Conservation (phyloP, 1,140 invertebrate species). For the Drosophila lacteicornis region DNA sequence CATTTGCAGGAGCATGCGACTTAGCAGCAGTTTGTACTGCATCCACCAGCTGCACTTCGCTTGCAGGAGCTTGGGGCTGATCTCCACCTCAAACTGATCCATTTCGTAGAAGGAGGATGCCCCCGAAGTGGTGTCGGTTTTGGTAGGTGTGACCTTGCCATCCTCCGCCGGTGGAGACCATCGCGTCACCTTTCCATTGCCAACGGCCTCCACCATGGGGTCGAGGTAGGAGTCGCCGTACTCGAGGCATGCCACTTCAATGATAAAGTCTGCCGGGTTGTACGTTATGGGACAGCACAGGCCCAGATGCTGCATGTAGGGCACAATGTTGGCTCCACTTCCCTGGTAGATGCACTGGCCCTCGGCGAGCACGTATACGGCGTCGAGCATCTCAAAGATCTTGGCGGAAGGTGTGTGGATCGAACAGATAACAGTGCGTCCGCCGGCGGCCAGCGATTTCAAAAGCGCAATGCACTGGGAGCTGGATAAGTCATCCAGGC, state of each 20-base stretch:
- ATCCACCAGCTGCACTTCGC: conserved; percentile 87
- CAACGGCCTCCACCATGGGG: conserved; percentile 87
- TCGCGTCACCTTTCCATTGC: conserved; percentile 87
- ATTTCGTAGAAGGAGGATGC: conserved; percentile 77
- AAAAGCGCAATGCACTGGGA: conserved; percentile 91
- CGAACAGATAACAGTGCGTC: conserved; percentile 95
- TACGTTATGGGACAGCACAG: conserved; percentile 91
- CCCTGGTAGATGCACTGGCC: conserved; percentile 92
- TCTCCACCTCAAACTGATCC: conserved; percentile 80
- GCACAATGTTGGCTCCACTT: conserved; percentile 88
- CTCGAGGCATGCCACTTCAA: conserved; percentile 91
- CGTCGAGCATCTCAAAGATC: conserved; percentile 91
- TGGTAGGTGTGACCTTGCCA: conserved; percentile 59
- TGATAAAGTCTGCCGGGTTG: conserved; percentile 93
- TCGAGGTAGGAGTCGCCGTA: conserved; percentile 88
- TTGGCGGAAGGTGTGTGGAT: conserved; percentile 95
- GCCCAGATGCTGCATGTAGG: conserved; percentile 88
- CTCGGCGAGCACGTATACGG: conserved; percentile 90
- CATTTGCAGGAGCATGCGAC: conserved; percentile 90
- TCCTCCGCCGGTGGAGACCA: conserved; percentile 79
- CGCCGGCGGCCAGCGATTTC: conserved; percentile 91
- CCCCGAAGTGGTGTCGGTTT: conserved; percentile 77
- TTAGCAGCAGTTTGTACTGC: conserved; percentile 89
- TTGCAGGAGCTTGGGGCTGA: conserved; percentile 85
- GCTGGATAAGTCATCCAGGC: conserved; percentile 91